A percentile compares a stretch with the other conserved stretches of the same genome.
phyloP scores from a whole-genome alignment of 2,797 vertebrate genomes.

The Danio aesculapii region DNA sequence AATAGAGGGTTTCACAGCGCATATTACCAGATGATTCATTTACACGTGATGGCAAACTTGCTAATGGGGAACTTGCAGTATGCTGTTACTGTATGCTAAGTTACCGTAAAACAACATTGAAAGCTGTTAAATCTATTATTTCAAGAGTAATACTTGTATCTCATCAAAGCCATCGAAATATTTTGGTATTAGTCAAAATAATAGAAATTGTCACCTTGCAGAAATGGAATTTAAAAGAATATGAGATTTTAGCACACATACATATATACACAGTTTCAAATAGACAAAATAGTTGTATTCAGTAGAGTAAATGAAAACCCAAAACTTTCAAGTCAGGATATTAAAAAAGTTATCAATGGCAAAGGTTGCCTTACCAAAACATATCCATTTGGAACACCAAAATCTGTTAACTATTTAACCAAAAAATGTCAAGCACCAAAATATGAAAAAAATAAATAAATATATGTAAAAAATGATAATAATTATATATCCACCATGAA shows the following conservation, averaged over 20 bases:
- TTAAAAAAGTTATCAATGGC: neutral
- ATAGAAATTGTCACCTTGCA: too few relatives aligned
- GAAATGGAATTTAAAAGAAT: too few relatives aligned
- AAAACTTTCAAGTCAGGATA: neutral
- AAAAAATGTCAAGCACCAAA: too few relatives aligned
- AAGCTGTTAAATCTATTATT: neutral
- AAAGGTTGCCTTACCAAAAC: neutral
- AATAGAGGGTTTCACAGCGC: neutral
- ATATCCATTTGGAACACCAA: neutral
- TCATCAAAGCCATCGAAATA: neutral
- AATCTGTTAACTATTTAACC: too few relatives aligned
- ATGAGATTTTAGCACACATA: too few relatives aligned
- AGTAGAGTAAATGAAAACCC: neutral
- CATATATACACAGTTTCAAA: too few relatives aligned
- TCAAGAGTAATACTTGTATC: neutral
- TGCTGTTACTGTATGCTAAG: too few relatives aligned
- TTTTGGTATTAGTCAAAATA: too few relatives aligned
- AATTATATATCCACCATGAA: too few relatives aligned
- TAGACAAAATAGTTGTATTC: too few relatives aligned
- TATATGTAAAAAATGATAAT: too few relatives aligned
- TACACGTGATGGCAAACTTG: neutral
- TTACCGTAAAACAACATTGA: too few relatives aligned
- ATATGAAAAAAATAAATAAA: neutral
- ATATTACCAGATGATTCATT: neutral
- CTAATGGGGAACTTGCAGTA: neutral